These are phyloP conservation scores for Chloroclystis v-ata DNA, from an alignment of 2,888 invertebrate species.

Conservation along the genomic window DNA sequence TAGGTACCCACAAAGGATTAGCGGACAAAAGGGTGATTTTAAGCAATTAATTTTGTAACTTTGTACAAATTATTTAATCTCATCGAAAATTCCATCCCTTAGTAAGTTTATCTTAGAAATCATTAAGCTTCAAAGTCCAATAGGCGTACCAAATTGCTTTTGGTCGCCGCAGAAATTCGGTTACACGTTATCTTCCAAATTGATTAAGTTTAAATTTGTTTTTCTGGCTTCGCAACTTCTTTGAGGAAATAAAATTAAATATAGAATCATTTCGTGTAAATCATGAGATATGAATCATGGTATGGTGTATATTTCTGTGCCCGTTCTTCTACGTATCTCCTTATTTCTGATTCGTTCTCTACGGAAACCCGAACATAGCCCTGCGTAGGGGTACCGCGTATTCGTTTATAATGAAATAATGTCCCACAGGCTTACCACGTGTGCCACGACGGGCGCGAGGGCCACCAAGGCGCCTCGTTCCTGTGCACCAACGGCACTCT, in stretches of 20 bases:
- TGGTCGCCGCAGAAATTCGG: constrained; percentile 17
- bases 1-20: constrained; percentile 2
- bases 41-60: constrained; percentile 10
- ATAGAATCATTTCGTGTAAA: background rate
- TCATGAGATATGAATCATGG: too few relatives aligned
- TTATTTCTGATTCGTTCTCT: too few relatives aligned
- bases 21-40: constrained; percentile 4
- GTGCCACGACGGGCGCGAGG: constrained; percentile 91
- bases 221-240: background rate
- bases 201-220: constrained; percentile 21
- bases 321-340: too few relatives aligned
- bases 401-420: too few relatives aligned
- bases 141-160: constrained; percentile 21
- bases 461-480: constrained; percentile 89
- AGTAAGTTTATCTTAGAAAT: constrained; percentile 21
- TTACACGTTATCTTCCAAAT: constrained; percentile 19
- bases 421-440: constrained; percentile 93
- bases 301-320: too few relatives aligned
- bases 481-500: constrained; percentile 92
- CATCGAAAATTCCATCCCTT: constrained; percentile 11
- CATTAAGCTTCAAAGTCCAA: constrained; percentile 23
- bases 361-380: too few relatives aligned
- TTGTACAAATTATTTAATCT: constrained; percentile 15
- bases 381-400: too few relatives aligned
- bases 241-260: background rate